A percentile compares a stretch with the other conserved stretches of the same genome.
These are phyloP conservation scores for Clanis bilineata DNA, from an alignment of 2,888 invertebrate genomes.

Conservation along the genomic window DNA sequence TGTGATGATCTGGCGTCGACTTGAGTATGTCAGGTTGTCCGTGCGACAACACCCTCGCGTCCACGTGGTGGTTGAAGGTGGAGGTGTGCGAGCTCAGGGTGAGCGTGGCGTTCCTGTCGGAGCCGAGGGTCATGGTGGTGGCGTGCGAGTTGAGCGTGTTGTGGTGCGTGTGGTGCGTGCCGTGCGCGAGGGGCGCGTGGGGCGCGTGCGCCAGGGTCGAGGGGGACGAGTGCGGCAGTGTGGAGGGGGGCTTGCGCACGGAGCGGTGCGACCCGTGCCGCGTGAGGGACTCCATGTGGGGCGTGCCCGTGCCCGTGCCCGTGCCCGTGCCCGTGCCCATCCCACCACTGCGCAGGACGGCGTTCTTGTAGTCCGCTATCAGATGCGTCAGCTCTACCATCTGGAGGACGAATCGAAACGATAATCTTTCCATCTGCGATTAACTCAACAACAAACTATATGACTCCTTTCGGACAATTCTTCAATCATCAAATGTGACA, in stretches of 20 bases:
- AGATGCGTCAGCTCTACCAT: slow-evolving; percentile 94
- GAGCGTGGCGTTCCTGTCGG: slow-evolving; percentile 63
- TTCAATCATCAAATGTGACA: background rate
- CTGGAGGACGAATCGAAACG: slow-evolving; percentile 65
- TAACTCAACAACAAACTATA: too few relatives aligned
- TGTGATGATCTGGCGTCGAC: slow-evolving; percentile 92
- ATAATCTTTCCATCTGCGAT: too few relatives aligned
- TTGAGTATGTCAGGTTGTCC: slow-evolving; percentile 92
- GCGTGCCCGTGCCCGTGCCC: slow-evolving; percentile 85
- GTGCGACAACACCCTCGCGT: slow-evolving; percentile 60
- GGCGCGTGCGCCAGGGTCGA: slow-evolving; percentile 67
- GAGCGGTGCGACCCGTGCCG: slow-evolving; percentile 87
- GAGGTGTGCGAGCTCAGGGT: slow-evolving; percentile 70
- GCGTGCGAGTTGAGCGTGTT: slow-evolving; percentile 84
- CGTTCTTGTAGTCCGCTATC: slow-evolving; percentile 97
- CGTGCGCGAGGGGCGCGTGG: slow-evolving; percentile 52
- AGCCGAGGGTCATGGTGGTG: slow-evolving; percentile 68
- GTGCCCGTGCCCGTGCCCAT: slow-evolving; percentile 89
- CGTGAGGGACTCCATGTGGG: slow-evolving; percentile 90
- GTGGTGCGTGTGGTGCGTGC: slow-evolving; percentile 66
- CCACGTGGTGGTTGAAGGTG: slow-evolving; percentile 54
- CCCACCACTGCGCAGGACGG: slow-evolving; percentile 85
- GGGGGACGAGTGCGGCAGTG: slow-evolving; percentile 71
- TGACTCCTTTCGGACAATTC: too few relatives aligned
- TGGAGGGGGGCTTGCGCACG: slow-evolving; percentile 63